Evolutionary conservation across 2,797 vertebrate genomes (phyloP), one percentile per base, ranked within the genome.

Genomic region (Characodon lateralis): DNA sequence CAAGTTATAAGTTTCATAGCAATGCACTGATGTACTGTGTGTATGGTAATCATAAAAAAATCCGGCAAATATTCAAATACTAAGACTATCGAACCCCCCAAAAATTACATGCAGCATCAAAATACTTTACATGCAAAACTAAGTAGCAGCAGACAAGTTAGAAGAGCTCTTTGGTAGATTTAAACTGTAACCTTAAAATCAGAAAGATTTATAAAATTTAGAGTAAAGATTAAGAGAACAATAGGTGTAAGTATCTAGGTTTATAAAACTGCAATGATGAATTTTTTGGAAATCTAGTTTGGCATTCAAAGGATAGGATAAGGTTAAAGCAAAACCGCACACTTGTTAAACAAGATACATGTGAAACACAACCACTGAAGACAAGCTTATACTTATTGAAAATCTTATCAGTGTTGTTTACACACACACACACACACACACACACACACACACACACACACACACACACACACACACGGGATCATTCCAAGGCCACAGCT

Each of bases 401-500:
- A 61, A 72, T 84, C 75, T 77, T 73, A 72, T 55, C 48, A 74
- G 65, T 76, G 65, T 55, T 76, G 71, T 20, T 56, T 24, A 31
- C 14, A 31, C 26, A 35, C 0, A 4, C 31, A 20, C 28, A 7
- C 14, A 28, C 58, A 28, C 59, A 63, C 2, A 31, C 28, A 31
- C 26, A 59, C 50, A 51, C 50, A 51, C 59, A 18, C 28, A 51
- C 12, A 51, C 50, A 18, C 50, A 72, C 13, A 3, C 51, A 16
- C 39, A 56, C 50, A 31, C 63, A 31, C 77, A 79, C 53, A 51
- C 50, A 12, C 71, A 80, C 65, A 74, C 48, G 16, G 46, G 43
- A 66, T 20, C 73, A 39, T 75, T 81, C 76, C 72, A 85, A 78
- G 43, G 77, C 50, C n/a, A 55, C 78, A 78, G 75, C 24, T 73